Conservation (phyloP, 2,888 invertebrate genomes). For the Ormyrus thymus region DNA sequence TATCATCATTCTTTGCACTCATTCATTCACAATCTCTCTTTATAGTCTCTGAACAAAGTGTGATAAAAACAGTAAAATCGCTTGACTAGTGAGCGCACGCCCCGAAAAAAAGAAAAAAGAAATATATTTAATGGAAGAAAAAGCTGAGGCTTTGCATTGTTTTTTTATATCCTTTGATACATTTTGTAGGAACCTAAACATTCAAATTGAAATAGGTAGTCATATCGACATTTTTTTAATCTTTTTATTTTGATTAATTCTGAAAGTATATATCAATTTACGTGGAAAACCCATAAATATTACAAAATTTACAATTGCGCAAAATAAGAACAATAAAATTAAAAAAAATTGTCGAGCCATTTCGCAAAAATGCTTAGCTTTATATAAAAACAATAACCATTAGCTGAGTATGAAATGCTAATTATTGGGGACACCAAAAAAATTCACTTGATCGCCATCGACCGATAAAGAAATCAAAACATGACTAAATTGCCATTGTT, state of each 20-base stretch:
- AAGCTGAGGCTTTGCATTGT: constrained; percentile 38
- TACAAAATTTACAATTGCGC: constrained; percentile 3
- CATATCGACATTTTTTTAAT: no score
- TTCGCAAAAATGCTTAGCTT: constrained; percentile 42
- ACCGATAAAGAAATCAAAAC: background rate
- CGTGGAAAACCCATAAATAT: background rate
- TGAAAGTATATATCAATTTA: no score
- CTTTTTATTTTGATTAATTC: no score
- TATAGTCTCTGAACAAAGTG: constrained; percentile 62
- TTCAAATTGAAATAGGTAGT: constrained; percentile 30
- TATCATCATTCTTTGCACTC: constrained; percentile 39
- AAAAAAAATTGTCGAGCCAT: constrained; percentile 18
- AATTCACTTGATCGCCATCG: constrained; percentile 24
- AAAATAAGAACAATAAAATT: constrained; percentile 6
- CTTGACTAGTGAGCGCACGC: constrained; percentile 74
- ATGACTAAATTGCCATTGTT: constrained; percentile 1
- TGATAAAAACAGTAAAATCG: constrained; percentile 71
- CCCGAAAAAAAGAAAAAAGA: constrained; percentile 64
- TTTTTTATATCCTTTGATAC: constrained; percentile 18
- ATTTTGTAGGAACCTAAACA: constrained; percentile 33
- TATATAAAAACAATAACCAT: constrained; percentile 20
- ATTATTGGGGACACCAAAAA: constrained; percentile 18
- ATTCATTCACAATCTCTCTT: constrained; percentile 58
- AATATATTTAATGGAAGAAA: constrained; percentile 42
- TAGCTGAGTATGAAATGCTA: constrained; percentile 21